Conservation (phyloP, 2,888 invertebrate species). For the Tuberolachnus salignus region DNA sequence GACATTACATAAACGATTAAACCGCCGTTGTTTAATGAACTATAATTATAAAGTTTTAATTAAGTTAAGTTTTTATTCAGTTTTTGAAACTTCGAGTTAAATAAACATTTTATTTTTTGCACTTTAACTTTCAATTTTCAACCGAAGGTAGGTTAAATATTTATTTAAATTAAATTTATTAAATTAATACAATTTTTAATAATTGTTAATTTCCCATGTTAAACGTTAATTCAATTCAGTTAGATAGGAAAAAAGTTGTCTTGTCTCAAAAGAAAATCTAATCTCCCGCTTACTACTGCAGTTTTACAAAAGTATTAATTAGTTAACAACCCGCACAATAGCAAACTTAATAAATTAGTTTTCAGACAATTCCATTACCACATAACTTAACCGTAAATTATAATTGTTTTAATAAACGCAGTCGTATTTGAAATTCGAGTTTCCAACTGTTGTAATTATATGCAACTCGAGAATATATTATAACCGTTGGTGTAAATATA, state of each 20-base stretch:
- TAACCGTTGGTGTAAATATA: not conserved
- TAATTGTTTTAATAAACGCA: not conserved
- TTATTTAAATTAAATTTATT: no score
- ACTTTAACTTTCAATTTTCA: no score
- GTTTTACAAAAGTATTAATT: not conserved
- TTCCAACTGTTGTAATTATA: not conserved
- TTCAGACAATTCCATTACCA: not conserved
- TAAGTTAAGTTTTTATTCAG: not conserved
- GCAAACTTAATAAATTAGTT: not conserved
- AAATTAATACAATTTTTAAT: no score
- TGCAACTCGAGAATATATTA: not conserved
- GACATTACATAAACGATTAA: not conserved
- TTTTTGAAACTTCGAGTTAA: no score
- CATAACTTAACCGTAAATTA: not conserved
- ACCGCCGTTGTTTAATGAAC: no score
- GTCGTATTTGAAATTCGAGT: not conserved
- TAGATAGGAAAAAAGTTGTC: no score
- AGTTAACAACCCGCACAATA: not conserved
- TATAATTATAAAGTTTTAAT: not conserved
- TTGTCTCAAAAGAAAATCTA: no score
- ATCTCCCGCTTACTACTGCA: not conserved
- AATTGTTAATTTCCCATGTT: no score
- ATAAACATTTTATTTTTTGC: no score
- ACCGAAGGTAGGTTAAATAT: no score
- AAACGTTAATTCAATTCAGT: no score